phyloP scores from a whole-genome alignment of 2,888 invertebrate genomes.

The Trimorus sp. region DNA sequence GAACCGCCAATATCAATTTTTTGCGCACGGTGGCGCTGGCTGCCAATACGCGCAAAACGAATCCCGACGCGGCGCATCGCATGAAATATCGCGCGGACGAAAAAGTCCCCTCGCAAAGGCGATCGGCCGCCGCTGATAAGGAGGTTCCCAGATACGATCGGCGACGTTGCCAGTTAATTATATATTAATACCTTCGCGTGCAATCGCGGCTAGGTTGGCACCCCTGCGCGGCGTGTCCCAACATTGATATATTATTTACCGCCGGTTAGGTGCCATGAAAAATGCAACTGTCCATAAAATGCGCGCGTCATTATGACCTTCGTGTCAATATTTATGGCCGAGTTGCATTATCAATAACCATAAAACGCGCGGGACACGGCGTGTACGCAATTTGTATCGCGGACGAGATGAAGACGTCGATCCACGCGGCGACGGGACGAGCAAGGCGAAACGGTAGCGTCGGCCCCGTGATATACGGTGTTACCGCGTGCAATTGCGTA shows the following conservation, averaged over 20 bases:
- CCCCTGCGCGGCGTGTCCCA: constrained; percentile 47
- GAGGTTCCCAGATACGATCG: constrained; percentile 77
- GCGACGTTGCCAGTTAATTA: constrained; percentile 79
- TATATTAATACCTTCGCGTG: constrained; percentile 80
- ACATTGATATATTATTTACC: constrained; percentile 55
- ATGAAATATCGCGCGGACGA: constrained; percentile 69
- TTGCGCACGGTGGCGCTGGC: constrained; percentile 28
- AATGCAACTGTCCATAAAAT: constrained; percentile 55
- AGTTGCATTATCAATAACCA: constrained; percentile 57
- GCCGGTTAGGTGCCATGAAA: constrained; percentile 51
- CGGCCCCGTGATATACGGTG: constrained; percentile 35
- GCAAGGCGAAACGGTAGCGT: constrained; percentile 18
- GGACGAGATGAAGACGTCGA: constrained; percentile 48
- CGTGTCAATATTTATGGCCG: constrained; percentile 57
- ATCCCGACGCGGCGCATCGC: constrained; percentile 59
- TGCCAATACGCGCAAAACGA: constrained; percentile 49
- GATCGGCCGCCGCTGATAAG: constrained; percentile 75
- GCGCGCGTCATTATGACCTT: constrained; percentile 50
- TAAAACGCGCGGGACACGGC: constrained; percentile 31
- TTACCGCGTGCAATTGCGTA: constrained; percentile 19
- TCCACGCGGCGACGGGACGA: constrained; percentile 12
- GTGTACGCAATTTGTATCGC: constrained; percentile 46
- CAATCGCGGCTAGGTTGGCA: constrained; percentile 71
- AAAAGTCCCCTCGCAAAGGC: constrained; percentile 72
- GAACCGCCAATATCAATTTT: constrained; percentile 29